Conservation (phyloP, 2,797 vertebrate species). For the Ispidina lecontei region DNA sequence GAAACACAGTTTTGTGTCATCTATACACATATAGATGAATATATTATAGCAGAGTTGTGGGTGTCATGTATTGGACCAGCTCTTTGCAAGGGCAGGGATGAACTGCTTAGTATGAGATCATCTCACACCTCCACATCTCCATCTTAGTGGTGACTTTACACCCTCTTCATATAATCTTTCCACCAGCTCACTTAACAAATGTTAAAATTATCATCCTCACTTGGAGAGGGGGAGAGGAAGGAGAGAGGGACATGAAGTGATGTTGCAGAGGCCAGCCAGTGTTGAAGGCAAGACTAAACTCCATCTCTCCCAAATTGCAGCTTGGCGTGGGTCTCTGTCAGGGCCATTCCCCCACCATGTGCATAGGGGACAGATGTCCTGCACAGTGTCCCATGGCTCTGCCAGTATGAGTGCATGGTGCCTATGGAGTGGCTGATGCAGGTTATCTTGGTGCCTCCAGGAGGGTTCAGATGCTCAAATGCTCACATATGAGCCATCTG, state of each 20-base stretch:
- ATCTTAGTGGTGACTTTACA: neutral
- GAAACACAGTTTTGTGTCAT: neutral
- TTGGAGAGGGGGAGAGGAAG: neutral
- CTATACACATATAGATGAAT: neutral
- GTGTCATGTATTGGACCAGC: neutral
- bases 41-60: neutral
- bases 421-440: neutral
- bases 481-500: neutral
- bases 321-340: neutral
- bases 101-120: neutral
- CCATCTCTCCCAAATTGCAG: neutral
- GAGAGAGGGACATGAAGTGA: neutral
- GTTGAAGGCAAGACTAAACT: neutral
- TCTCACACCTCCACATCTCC: neutral
- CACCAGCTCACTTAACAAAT: neutral
- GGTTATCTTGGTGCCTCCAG: neutral
- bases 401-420: neutral
- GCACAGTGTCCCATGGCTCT: neutral
- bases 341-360: accelerated
- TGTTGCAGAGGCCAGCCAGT: neutral
- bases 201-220: neutral
- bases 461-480: neutral
- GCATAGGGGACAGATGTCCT: neutral
- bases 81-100: neutral
- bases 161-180: neutral